A percentile compares a stretch with the other conserved stretches of the same genome.
Evolutionary conservation across 2,113 vertebrate species (phyloP).

Genomic region (Entelurus aequoreus): DNA sequence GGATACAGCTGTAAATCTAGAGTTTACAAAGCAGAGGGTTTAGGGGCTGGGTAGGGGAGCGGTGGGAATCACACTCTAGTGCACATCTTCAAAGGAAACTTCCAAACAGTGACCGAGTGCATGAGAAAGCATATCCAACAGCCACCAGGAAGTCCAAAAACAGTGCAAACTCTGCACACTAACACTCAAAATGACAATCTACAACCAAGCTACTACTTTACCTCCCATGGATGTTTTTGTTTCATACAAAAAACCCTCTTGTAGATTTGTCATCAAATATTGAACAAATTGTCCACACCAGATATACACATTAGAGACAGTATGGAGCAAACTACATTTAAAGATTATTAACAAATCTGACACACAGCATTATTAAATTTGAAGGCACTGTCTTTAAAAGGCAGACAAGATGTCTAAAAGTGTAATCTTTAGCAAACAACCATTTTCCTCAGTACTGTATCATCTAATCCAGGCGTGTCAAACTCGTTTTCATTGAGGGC

Average conservation of each 20-base stretch:
- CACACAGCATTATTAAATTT: no score
- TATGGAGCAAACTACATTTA: no score
- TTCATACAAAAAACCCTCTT: no score
- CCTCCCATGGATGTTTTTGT: not conserved
- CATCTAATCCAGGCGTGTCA: no score
- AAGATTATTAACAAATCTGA: no score
- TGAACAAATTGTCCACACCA: no score
- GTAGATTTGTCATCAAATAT: not conserved
- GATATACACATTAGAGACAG: no score
- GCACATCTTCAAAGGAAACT: slow-evolving; percentile 56
- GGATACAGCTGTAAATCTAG: slow-evolving; percentile 43
- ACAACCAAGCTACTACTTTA: not conserved
- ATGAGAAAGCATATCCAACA: slow-evolving; percentile 30
- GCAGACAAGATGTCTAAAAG: no score
- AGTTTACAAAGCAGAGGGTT: slow-evolving; percentile 30
- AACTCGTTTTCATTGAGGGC: no score
- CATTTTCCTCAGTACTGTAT: no score
- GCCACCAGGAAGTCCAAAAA: slow-evolving; percentile 11
- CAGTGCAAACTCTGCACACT: slow-evolving; percentile 11
- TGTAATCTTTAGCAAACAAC: no score
- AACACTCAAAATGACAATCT: not conserved
- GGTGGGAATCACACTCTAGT: slow-evolving; percentile 35
- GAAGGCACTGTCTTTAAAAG: no score
- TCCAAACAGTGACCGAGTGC: slow-evolving; percentile 43
- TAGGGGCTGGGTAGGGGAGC: not conserved